Evolutionary conservation across 2,888 invertebrate species (phyloP).

Genomic region (Terebella lapidaria): DNA sequence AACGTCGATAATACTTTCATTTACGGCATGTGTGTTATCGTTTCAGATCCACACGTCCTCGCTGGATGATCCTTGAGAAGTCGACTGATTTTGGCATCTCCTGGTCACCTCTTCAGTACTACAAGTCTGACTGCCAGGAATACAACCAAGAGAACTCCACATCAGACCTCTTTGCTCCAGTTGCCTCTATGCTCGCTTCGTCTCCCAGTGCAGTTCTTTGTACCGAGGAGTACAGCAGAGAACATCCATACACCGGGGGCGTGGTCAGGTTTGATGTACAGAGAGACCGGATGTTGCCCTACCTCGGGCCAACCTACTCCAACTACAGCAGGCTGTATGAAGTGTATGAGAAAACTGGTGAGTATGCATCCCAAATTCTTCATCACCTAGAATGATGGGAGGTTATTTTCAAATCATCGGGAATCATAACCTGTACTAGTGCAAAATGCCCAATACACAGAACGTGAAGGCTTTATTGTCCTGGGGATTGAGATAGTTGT

Average conservation of each 20-base stretch:
- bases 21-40: too few relatives aligned
- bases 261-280: constrained; percentile 16
- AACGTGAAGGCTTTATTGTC: too few relatives aligned
- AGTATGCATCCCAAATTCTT: too few relatives aligned
- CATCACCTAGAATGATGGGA: too few relatives aligned
- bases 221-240: constrained; percentile 23
- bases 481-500: too few relatives aligned
- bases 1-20: too few relatives aligned
- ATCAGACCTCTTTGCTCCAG: constrained; percentile 6
- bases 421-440: too few relatives aligned
- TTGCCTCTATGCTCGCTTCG: constrained; percentile 8
- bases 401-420: too few relatives aligned
- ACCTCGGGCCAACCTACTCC: constrained; percentile 17
- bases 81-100: constrained; percentile 31
- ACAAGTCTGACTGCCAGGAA: constrained; percentile 23
- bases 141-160: background rate
- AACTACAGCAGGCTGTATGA: constrained; percentile 21
- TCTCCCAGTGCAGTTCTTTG: constrained; percentile 29
- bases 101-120: constrained; percentile 31
- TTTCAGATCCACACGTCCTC: constrained; percentile 30
- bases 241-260: constrained; percentile 23
- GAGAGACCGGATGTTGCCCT: constrained; percentile 21
- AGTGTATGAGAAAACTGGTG: constrained; percentile 21
- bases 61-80: constrained; percentile 30
- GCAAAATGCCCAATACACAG: too few relatives aligned